phyloP scores from a whole-genome alignment of 2,113 vertebrate species.

The Ranitomeya variabilis region DNA sequence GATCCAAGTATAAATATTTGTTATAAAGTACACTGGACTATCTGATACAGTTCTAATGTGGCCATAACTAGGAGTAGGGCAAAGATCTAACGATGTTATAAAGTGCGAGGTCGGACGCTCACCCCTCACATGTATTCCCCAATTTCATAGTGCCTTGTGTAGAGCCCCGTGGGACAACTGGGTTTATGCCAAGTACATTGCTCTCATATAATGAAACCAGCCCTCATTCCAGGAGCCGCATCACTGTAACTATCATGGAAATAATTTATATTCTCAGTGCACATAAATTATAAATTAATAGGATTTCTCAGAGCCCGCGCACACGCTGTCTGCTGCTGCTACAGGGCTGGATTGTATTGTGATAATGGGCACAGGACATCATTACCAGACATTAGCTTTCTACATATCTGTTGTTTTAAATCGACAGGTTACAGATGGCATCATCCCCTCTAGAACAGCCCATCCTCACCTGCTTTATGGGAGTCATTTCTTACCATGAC shows the following conservation, averaged over 20 bases:
- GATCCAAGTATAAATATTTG: not conserved
- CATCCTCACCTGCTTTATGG: not conserved
- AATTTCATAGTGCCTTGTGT: not conserved
- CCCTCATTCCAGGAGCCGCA: not conserved
- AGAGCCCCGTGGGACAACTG: not conserved
- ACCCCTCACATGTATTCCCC: not conserved
- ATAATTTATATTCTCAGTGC: constrained; percentile 40
- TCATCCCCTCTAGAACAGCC: not conserved
- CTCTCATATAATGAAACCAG: constrained; percentile 27
- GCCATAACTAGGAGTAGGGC: not conserved
- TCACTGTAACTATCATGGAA: constrained; percentile 30
- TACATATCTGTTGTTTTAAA: not conserved
- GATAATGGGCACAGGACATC: not conserved
- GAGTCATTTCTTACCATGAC: not conserved
- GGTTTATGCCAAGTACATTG: not conserved
- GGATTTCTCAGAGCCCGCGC: constrained; percentile 3
- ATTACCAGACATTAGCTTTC: not conserved
- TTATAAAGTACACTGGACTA: not conserved
- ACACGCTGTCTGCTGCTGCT: not conserved
- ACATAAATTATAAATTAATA: constrained; percentile 49
- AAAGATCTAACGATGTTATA: not conserved
- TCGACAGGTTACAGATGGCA: not conserved
- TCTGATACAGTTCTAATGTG: not conserved
- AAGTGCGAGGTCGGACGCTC: not conserved
- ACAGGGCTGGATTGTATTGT: not conserved